Evolutionary conservation across 2,797 vertebrate genomes (phyloP), one percentile per base, ranked within the genome.

Genomic region (Geotrypetes seraphini): DNA sequence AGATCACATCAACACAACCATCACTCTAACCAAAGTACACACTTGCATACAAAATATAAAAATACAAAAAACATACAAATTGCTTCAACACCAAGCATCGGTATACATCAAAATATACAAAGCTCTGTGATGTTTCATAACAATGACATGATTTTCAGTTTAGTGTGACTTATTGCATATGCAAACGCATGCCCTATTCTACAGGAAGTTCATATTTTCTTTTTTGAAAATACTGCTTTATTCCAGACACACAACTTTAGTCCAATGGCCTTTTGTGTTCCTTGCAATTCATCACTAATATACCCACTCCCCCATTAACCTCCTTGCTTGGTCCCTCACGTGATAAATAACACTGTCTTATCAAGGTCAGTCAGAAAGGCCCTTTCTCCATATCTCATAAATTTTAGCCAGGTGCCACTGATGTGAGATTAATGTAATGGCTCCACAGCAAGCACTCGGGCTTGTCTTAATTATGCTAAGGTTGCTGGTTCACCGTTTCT

Each of bases 401-500:
- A 86, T 86, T 83, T 77, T 33, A 71, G 58, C 78, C 74, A 84
- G 78, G 81, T 87, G 83, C 73, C 79, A 83, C 50, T 36, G 49
- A 79, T 82, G 66, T 61, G 82, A 82, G 81, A 85, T 86, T 85
- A 86, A 87, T 87, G 79, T 76, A 80, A 84, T 77, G 74, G 81
- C 72, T 63, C 65, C 66, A 50, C 60, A 62, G 81, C 67, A 78
- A 69, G 78, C 84, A 71, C 71, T 85, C 78, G 83, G 67, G 66
- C 83, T 81, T 87, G 81, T 81, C 83, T 86, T 87, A 83, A 86
- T 86, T 87, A 84, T 83, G 81, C 82, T 83, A 81, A 81, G 81
- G 81, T 85, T 81, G 71, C 75, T 18, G 54, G 75, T 79, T 83
- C 80, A 78, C 76, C 33, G 39, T 81, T 82, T 76, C 78, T 77